phyloP scores from a whole-genome alignment of 1,140 invertebrate species.

The Onthophagus taurus region DNA sequence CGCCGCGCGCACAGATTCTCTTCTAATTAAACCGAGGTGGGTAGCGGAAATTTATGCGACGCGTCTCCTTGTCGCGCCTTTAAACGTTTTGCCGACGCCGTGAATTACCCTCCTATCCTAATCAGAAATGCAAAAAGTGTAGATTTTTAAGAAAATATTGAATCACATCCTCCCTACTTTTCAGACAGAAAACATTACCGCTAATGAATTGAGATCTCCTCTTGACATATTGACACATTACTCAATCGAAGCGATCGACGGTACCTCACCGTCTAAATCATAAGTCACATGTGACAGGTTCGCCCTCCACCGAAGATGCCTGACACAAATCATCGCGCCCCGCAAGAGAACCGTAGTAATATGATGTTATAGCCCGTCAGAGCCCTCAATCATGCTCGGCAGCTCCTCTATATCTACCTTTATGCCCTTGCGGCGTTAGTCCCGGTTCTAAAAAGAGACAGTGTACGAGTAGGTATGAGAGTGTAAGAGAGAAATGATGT shows the following conservation, averaged over 20 bases:
- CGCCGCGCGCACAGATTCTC: too few species aligned
- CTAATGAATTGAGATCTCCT: too few species aligned
- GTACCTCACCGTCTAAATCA: conserved; percentile 1
- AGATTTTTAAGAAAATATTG: too few species aligned
- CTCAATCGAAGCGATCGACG: not conserved
- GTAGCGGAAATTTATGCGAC: too few species aligned
- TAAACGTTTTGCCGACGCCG: too few species aligned
- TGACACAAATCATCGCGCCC: conserved; percentile 32
- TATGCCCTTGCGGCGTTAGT: conserved; percentile 1
- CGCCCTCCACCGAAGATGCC: conserved; percentile 27
- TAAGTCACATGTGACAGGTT: conserved; percentile 20
- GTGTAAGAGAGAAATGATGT: not conserved
- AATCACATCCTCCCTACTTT: too few species aligned
- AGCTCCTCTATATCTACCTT: conserved; percentile 27
- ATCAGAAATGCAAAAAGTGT: too few species aligned
- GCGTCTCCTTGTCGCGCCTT: too few species aligned
- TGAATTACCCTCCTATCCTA: too few species aligned
- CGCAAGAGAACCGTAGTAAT: conserved; percentile 27
- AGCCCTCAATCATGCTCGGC: conserved; percentile 33
- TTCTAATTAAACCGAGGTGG: too few species aligned
- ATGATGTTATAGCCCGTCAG: conserved; percentile 36
- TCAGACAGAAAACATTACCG: too few species aligned
- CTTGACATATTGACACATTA: conserved; percentile 1
- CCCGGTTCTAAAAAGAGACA: not conserved
- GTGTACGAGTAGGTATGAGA: not conserved